Percentiles rank a stretch among this genome's conserved stretches.
phyloP scores from a whole-genome alignment of 2,797 vertebrate species.

The Jordanella pulchra region DNA sequence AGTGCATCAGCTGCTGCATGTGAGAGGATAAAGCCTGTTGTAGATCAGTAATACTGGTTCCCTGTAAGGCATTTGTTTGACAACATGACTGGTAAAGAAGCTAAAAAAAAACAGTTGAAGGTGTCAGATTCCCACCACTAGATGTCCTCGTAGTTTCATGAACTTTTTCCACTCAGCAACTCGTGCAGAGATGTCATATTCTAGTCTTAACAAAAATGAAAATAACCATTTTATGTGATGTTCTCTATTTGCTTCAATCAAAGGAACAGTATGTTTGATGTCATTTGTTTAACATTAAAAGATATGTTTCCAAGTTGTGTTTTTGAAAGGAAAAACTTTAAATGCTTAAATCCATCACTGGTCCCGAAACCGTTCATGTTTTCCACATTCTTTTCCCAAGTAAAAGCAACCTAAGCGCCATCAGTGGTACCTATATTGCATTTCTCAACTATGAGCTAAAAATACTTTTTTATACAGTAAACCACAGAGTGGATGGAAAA shows the following conservation, averaged over 20 bases:
- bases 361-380: not conserved
- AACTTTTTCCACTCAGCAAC: slow-evolving; percentile 22
- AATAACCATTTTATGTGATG: not conserved
- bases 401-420: not conserved
- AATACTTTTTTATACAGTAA: not conserved
- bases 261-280: not conserved
- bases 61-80: not conserved
- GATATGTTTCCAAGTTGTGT: not conserved
- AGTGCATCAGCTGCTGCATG: slow-evolving; percentile 31
- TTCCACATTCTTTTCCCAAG: not conserved
- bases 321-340: not conserved
- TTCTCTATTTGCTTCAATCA: not conserved
- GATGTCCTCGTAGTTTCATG: slow-evolving; percentile 70
- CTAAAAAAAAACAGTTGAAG: not conserved
- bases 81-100: not conserved
- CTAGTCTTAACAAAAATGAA: not conserved
- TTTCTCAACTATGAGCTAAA: not conserved
- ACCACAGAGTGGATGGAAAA: not conserved
- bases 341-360: not conserved
- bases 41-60: slow-evolving; percentile 17
- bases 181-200: not conserved
- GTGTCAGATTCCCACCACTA: slow-evolving; percentile 68
- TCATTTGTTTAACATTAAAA: not conserved
- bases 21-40: slow-evolving; percentile 30
- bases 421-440: not conserved